Evolutionary conservation across 53 echinoderm and acorn worm species (phyloP), one percentile per base, ranked within the genome.

Genomic region (Luidia sarsii): DNA sequence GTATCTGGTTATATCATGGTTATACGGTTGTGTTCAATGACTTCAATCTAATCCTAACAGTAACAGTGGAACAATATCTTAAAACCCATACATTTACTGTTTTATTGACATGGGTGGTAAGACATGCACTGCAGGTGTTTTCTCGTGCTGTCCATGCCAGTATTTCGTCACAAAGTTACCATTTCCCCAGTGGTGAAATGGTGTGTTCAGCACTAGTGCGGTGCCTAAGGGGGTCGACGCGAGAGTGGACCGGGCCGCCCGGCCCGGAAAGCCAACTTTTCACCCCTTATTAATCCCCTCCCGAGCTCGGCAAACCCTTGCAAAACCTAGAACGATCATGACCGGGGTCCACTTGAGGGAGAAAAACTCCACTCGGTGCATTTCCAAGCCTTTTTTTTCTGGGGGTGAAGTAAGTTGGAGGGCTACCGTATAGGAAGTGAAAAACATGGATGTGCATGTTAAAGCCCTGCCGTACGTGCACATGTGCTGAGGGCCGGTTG

Each of bases 391-490:
- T 41, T 41, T 77, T 41, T 77, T 60, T 77, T 77, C 61, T 60
- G 8, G n/a, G 28, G 45, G 57, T 46, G 61, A 77, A 77, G 46
- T 77, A 77, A 77, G 45, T 59, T 77, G 59, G 55, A 67, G 61
- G n/a, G n/a, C 9, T 38, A 54, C 41, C 59, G 72, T 46, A n/a
- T n/a, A 77, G 61, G 77, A 77, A 77, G 77, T 77, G 59, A 59
- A 65, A 85, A 50, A 82, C 74, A 51, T 55, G 48, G 46, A 61
- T 61, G 82, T 73, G 43, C 82, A 56, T 37, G 53, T 25, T 46
- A 48, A 73, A 11, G 61, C 77, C 21, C 60, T 38, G 60, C 19
- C 43, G 41, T 11, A 25, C 2, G 38, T 29, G 69, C 70, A 23
- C 31, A 27, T 43, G 67, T 53, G 50, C 59, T 46, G 77, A 21